Percentiles rank a stretch among this genome's conserved stretches.
Evolutionary conservation across 2,113 vertebrate species (phyloP).

Genomic region (Corvus hawaiiensis): DNA sequence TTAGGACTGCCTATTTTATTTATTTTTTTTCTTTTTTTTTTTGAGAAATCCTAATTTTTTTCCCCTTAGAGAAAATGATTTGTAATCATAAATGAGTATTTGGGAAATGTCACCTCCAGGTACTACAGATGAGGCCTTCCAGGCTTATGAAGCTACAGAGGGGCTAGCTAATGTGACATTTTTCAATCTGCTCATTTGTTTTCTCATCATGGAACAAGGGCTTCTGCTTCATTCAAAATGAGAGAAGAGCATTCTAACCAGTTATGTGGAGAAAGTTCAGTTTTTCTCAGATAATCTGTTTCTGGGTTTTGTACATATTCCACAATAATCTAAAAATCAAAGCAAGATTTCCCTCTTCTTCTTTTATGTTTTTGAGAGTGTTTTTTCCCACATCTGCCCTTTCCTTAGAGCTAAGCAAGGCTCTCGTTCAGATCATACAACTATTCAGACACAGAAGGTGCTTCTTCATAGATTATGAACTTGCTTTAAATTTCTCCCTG

Average conservation of each 20-base stretch:
- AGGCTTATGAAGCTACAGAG: slow-evolving; percentile 23
- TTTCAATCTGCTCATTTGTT: slow-evolving; percentile 25
- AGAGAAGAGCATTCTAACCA: background rate
- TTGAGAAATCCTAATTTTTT: background rate
- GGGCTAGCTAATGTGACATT: slow-evolving; percentile 5
- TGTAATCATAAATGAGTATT: slow-evolving; percentile 35
- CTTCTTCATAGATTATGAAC: background rate
- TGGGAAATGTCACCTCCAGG: slow-evolving; percentile 49
- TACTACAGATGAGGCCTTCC: slow-evolving; percentile 26
- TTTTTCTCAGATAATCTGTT: background rate
- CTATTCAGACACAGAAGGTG: background rate
- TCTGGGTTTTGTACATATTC: background rate
- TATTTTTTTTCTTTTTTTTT: background rate
- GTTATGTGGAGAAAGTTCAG: background rate
- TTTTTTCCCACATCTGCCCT: background rate
- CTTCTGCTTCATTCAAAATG: background rate
- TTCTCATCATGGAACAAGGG: slow-evolving; percentile 8
- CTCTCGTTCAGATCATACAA: background rate
- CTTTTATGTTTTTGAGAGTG: background rate
- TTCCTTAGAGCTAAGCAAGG: background rate
- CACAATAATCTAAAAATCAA: background rate
- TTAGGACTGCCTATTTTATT: background rate
- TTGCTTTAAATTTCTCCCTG: background rate
- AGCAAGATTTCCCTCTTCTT: background rate
- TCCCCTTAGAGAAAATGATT: slow-evolving; percentile 53